Conservation (phyloP, 2,888 invertebrate genomes). For the Parnassius apollo region DNA sequence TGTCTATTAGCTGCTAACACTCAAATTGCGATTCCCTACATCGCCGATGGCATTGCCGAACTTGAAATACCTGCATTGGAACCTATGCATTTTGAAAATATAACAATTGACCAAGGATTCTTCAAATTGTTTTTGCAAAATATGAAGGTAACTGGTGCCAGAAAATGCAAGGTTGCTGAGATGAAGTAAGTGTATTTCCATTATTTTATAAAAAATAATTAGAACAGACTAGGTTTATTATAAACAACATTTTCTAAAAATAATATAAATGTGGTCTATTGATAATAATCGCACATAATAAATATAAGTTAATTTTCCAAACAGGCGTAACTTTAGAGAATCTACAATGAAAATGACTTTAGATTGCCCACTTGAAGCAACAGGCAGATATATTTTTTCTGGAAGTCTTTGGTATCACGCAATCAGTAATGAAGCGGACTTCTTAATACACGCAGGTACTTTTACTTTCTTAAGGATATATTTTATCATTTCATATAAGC, state of each 20-base stretch:
- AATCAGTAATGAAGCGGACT: slow-evolving; percentile 8
- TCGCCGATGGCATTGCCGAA: slow-evolving; percentile 15
- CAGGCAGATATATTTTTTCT: slow-evolving; percentile 12
- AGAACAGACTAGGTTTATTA: background rate
- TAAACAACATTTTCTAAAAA: background rate
- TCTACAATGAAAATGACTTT: slow-evolving; percentile 7
- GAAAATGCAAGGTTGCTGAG: slow-evolving; percentile 11
- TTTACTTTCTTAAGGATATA: too few species aligned
- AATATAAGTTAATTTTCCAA: background rate
- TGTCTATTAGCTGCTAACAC: background rate
- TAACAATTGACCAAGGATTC: slow-evolving; percentile 9
- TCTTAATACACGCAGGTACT: slow-evolving; percentile 6
- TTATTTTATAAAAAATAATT: background rate
- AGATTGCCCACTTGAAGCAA: slow-evolving; percentile 14
- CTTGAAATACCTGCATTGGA: slow-evolving; percentile 2
- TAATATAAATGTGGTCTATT: background rate
- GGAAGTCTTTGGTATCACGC: slow-evolving; percentile 14
- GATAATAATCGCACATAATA: background rate
- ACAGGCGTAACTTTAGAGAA: slow-evolving; percentile 9
- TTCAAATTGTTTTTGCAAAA: slow-evolving; percentile 2
- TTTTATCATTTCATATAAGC: too few species aligned
- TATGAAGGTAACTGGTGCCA: slow-evolving; percentile 10
- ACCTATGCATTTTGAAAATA: slow-evolving; percentile 11
- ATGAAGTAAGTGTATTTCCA: slow-evolving; percentile 1
- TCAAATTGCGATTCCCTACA: slow-evolving; percentile 9